Conservation (phyloP, 2,888 invertebrate species). For the Heliconius ethilla region DNA sequence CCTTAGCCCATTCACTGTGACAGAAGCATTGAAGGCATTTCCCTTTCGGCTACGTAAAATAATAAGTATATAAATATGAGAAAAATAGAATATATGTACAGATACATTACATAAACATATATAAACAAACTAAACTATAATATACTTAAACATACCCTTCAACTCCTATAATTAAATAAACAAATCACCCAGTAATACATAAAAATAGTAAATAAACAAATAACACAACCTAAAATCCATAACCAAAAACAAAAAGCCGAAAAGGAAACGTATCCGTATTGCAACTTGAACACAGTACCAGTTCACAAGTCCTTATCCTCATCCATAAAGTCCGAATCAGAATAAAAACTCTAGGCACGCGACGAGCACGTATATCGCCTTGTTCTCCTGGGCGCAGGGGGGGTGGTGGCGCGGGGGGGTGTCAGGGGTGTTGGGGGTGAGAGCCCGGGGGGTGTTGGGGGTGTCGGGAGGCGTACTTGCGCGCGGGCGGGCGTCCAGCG, state of each 20-base stretch:
- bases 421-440: constrained; percentile 42
- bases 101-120: neutral
- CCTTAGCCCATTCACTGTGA: constrained; percentile 63
- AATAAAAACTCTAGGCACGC: constrained; percentile 82
- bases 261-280: constrained; percentile 40
- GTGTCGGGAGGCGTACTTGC: constrained; percentile 61
- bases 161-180: neutral
- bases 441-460: constrained; percentile 38
- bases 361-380: constrained; percentile 78
- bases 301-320: constrained; percentile 55
- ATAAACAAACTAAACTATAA: neutral
- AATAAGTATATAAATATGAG: constrained; percentile 3
- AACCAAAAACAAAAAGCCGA: constrained; percentile 38
- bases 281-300: constrained; percentile 68
- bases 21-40: constrained; percentile 61
- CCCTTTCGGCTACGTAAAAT: constrained; percentile 44
- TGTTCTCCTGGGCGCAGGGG: constrained; percentile 62
- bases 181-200: neutral
- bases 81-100: neutral
- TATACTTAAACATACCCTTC: neutral
- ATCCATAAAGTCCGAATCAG: constrained; percentile 55
- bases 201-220: constrained; percentile 3
- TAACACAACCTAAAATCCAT: neutral
- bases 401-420: constrained; percentile 47
- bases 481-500: constrained; percentile 75